A percentile compares a stretch with the other conserved stretches of the same genome.
phyloP scores from a whole-genome alignment of 1,140 invertebrate genomes.

The Artemia franciscana region DNA sequence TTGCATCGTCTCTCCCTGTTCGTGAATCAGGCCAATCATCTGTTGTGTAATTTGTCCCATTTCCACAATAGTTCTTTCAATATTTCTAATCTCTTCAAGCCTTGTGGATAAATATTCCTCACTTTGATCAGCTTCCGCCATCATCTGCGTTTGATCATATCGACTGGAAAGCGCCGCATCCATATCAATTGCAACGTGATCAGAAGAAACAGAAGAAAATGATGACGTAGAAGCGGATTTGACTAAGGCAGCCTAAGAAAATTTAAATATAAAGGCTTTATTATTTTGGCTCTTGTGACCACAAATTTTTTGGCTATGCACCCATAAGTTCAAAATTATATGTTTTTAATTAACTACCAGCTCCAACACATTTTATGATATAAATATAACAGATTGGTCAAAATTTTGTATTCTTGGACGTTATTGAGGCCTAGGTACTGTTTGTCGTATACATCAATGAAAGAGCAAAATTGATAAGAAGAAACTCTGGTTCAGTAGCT shows the following conservation, averaged over 20 bases:
- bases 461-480: too few relatives aligned
- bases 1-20: constrained; percentile 96
- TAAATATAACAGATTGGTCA: too few relatives aligned
- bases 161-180: not conserved
- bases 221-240: not conserved
- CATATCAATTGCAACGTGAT: not conserved
- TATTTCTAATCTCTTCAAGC: constrained; percentile 95
- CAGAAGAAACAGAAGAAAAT: not conserved
- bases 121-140: not conserved
- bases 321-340: too few relatives aligned
- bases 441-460: too few relatives aligned
- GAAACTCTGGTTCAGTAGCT: too few relatives aligned
- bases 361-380: too few relatives aligned
- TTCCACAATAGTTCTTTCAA: constrained; percentile 96
- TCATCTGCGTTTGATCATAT: not conserved
- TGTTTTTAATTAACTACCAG: too few relatives aligned
- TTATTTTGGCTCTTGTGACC: too few relatives aligned
- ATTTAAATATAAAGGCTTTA: too few relatives aligned
- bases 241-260: not conserved
- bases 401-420: too few relatives aligned
- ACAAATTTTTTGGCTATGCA: too few relatives aligned
- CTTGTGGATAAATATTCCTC: constrained; percentile 74
- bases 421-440: too few relatives aligned
- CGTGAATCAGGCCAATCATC: constrained; percentile 93
- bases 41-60: constrained; percentile 96